These are phyloP conservation scores for Apostichopus californicus DNA, from an alignment of 35 echinoderm and acorn worm genomes.

Conservation along the genomic window DNA sequence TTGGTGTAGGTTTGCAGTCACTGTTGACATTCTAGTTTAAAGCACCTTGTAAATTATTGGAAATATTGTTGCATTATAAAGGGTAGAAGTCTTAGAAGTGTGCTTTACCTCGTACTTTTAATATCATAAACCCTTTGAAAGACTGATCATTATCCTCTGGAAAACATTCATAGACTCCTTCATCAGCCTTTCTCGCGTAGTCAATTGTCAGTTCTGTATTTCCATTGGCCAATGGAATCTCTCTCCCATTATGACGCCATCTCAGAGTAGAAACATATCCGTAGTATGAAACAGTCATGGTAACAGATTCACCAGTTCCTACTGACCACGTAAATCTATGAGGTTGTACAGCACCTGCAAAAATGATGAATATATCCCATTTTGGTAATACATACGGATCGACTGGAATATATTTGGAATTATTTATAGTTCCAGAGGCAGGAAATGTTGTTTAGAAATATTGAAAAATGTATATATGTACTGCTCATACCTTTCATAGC, in stretches of 20 bases:
- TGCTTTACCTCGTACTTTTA: conserved; percentile 13
- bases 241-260: conserved; percentile 14
- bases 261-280: neutral
- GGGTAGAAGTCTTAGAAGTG: too few relatives aligned
- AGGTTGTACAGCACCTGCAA: neutral
- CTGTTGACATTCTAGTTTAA: neutral
- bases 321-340: neutral
- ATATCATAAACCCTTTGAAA: neutral
- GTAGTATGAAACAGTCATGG: neutral
- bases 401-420: too few relatives aligned
- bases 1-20: neutral
- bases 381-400: too few relatives aligned
- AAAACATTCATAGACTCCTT: conserved; percentile 37
- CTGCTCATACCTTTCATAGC: too few relatives aligned
- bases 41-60: too few relatives aligned
- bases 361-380: too few relatives aligned
- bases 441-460: too few relatives aligned
- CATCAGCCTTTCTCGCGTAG: conserved; percentile 3
- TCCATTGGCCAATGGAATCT: neutral
- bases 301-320: conserved; percentile 7
- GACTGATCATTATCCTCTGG: neutral
- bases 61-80: too few relatives aligned
- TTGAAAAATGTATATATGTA: too few relatives aligned
- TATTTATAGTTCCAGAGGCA: too few relatives aligned
- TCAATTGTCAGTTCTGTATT: neutral